Base-by-base conservation (phyloP, 2,113 vertebrate species). In the Sturnus vulgaris region DNA sequence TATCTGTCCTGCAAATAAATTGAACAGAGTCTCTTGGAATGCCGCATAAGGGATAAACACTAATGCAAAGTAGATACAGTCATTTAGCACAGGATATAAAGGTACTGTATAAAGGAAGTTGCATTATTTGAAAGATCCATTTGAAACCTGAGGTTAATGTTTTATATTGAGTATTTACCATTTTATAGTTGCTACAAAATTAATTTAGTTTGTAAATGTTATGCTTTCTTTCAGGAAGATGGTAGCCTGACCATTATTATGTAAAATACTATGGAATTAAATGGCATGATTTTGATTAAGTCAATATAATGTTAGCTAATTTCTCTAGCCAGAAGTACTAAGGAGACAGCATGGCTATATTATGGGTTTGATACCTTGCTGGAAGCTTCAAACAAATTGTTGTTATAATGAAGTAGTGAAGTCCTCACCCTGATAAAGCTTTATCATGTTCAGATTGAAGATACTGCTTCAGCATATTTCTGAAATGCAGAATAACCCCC, bases 391-490 rank as follows among this genome's bases (percentile, higher is more conserved):
- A 82, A 84, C 66, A 64, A 83, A 95, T 88, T 72, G 61, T 73
- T 94, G 52, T 90, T 88, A 68, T 88, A 96, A 96, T 94, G 92
- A 95, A 93, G 87, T 59, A 82, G 46, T 92, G 87, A 95, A 94
- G 92, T 88, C 12, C 65, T 94, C 17, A 63, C 6, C 31, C 22
- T 75, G 90, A 94, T 94, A 90, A 94, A 92, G 71, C 79, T 90
- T 94, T 90, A 90, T 96, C 88, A 3, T 49, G 44, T 85, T 95
- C 71, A 88, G 68, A 92, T 92, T 83, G 72, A 71, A 95, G 92
- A 90, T 88, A 92, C 27, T 9, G 28, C 68, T 95, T 88, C 78
- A 64, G 60, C 27, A 13, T 92, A 72, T 94, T 95, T 83, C 52
- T 88, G 85, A 90, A 78, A 88, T 86, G 85, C 64, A 46, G 76